Conservation (phyloP, 2,888 invertebrate genomes). For the Leuctra nigra region DNA sequence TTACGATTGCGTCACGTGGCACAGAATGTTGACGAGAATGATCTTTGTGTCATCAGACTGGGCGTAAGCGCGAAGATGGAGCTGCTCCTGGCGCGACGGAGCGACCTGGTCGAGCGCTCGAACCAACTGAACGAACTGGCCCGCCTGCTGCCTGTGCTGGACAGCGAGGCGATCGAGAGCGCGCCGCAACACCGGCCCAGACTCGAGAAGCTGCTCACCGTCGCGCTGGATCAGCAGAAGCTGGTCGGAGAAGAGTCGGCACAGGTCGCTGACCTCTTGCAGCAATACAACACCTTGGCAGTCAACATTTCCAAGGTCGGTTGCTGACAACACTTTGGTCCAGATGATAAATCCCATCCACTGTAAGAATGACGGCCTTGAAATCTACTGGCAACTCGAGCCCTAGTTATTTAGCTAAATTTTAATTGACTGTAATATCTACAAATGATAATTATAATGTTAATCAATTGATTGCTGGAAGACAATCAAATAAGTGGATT, state of each 20-base stretch:
- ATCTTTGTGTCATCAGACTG: too few relatives aligned
- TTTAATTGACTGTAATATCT: too few relatives aligned
- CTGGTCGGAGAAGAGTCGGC: neutral
- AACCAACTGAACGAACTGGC: neutral
- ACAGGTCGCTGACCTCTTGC: neutral
- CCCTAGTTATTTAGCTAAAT: too few relatives aligned
- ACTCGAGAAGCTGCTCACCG: neutral
- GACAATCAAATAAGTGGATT: too few relatives aligned
- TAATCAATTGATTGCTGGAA: too few relatives aligned
- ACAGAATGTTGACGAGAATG: too few relatives aligned
- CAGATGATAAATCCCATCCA: too few relatives aligned
- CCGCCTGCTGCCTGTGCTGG: neutral
- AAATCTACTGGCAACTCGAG: too few relatives aligned
- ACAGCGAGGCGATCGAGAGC: neutral
- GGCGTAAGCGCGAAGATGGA: neutral
- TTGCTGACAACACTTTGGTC: too few relatives aligned
- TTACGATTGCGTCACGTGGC: too few relatives aligned
- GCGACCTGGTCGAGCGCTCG: neutral
- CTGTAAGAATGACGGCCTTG: too few relatives aligned
- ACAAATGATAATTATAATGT: too few relatives aligned
- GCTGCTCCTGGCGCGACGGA: neutral
- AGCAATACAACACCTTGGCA: neutral
- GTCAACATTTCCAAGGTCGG: neutral
- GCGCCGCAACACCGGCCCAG: neutral
- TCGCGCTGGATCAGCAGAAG: neutral